Conservation (phyloP, 1,140 invertebrate genomes). For the Drosophila repleta region DNA sequence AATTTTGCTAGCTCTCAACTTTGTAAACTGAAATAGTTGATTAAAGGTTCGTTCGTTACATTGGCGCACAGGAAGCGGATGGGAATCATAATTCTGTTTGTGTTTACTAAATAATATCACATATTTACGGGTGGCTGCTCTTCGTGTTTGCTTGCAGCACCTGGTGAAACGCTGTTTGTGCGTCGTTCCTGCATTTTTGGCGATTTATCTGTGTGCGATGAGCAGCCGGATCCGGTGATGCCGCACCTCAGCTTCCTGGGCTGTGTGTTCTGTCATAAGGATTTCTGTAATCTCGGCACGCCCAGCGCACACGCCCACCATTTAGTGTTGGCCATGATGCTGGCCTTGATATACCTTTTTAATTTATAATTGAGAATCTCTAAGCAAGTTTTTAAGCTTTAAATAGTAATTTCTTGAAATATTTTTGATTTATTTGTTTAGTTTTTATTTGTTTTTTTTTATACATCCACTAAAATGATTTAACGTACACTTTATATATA, state of each 20-base stretch:
- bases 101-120: too few relatives aligned
- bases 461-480: slow-evolving; percentile 80
- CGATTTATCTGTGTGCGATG: slow-evolving; percentile 60
- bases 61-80: too few relatives aligned
- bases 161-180: slow-evolving; percentile 52
- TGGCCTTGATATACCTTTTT: slow-evolving; percentile 8
- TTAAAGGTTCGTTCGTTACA: too few relatives aligned
- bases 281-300: slow-evolving; percentile 58
- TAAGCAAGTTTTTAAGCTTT: not conserved
- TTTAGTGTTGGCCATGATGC: not conserved
- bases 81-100: too few relatives aligned
- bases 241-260: slow-evolving; percentile 55
- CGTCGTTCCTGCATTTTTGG: slow-evolving; percentile 68
- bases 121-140: not conserved
- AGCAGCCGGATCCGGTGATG: slow-evolving; percentile 58
- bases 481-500: slow-evolving; percentile 73
- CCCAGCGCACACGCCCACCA: not conserved
- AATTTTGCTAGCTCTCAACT: too few relatives aligned
- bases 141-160: slow-evolving; percentile 19
- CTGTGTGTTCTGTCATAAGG: slow-evolving; percentile 59
- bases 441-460: slow-evolving; percentile 64
- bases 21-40: too few relatives aligned
- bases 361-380: slow-evolving; percentile 8
- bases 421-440: slow-evolving; percentile 59
- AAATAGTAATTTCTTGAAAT: slow-evolving; percentile 7